Conservation (phyloP, 2,888 invertebrate genomes). For the Pasiphila rectangulata region DNA sequence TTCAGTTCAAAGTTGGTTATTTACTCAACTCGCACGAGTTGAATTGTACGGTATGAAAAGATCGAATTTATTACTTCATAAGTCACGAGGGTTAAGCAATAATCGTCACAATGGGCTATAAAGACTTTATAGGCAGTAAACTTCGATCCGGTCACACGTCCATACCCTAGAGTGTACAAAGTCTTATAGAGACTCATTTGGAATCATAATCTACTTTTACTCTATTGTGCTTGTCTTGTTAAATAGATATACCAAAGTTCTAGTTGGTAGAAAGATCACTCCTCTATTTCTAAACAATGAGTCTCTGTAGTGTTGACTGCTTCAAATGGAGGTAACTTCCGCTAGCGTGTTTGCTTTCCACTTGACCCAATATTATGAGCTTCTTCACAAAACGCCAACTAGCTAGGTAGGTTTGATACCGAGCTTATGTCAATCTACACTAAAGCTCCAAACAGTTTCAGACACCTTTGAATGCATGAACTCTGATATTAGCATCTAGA, state of each 20-base stretch:
- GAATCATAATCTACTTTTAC: conserved; percentile 12
- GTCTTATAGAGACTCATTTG: conserved; percentile 5
- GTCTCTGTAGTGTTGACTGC: conserved; percentile 9
- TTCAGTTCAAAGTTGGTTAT: conserved; percentile 38
- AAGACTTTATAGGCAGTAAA: conserved; percentile 79
- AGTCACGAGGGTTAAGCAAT: conserved; percentile 79
- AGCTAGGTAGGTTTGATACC: conserved; percentile 1
- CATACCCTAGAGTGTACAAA: conserved; percentile 23
- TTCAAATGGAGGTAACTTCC: conserved; percentile 3
- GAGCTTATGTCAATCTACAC: background rate
- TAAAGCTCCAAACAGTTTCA: background rate
- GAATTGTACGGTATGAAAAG: conserved; percentile 63
- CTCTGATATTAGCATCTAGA: conserved; percentile 1
- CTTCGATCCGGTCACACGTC: conserved; percentile 70
- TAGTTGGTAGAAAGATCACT: background rate
- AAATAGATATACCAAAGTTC: conserved; percentile 38
- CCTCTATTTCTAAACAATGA: conserved; percentile 4
- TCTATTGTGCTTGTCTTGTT: conserved; percentile 32
- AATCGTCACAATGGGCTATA: conserved; percentile 79
- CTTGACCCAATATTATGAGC: conserved; percentile 16
- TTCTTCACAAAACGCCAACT: conserved; percentile 1
- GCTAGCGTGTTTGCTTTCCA: conserved; percentile 14
- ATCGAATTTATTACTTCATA: conserved; percentile 79
- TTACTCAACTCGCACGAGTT: conserved; percentile 44
- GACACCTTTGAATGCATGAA: background rate